phyloP scores from a whole-genome alignment of 2,888 invertebrate species.

The Cordylochernes scorpioides region DNA sequence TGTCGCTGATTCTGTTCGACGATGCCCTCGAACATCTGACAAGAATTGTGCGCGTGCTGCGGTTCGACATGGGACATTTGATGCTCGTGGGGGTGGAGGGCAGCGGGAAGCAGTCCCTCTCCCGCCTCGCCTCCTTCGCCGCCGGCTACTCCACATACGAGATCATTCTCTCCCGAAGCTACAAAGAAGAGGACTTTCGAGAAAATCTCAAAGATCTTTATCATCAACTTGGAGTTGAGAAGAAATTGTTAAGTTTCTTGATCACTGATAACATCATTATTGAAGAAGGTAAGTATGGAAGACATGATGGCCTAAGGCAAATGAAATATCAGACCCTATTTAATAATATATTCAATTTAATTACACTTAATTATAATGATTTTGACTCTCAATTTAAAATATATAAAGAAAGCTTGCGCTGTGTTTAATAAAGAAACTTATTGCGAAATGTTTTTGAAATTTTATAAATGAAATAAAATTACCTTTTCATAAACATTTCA shows the following conservation, averaged over 20 bases:
- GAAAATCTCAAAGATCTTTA: slow-evolving; percentile 61
- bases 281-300: slow-evolving; percentile 23
- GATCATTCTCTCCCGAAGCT: slow-evolving; percentile 55
- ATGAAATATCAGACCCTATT: too few species aligned
- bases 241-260: slow-evolving; percentile 49
- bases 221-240: slow-evolving; percentile 44
- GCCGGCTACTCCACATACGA: slow-evolving; percentile 57
- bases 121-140: slow-evolving; percentile 50
- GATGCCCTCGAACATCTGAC: slow-evolving; percentile 74
- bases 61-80: slow-evolving; percentile 56
- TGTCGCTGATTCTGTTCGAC: slow-evolving; percentile 62
- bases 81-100: slow-evolving; percentile 68
- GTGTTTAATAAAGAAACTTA: too few species aligned
- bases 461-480: too few species aligned
- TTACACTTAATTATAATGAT: too few species aligned
- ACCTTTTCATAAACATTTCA: too few species aligned
- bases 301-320: too few species aligned
- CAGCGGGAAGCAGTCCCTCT: slow-evolving; percentile 57
- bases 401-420: too few species aligned
- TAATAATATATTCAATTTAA: too few species aligned
- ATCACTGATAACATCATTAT: slow-evolving; percentile 50
- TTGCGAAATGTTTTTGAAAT: too few species aligned
- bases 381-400: too few species aligned
- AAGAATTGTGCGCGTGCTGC: slow-evolving; percentile 50
- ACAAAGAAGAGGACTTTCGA: slow-evolving; percentile 50